Percentiles rank a stretch among this genome's conserved stretches.
These are phyloP conservation scores for Percina caprodes DNA, from an alignment of 2,113 vertebrate species.

Conservation along the genomic window DNA sequence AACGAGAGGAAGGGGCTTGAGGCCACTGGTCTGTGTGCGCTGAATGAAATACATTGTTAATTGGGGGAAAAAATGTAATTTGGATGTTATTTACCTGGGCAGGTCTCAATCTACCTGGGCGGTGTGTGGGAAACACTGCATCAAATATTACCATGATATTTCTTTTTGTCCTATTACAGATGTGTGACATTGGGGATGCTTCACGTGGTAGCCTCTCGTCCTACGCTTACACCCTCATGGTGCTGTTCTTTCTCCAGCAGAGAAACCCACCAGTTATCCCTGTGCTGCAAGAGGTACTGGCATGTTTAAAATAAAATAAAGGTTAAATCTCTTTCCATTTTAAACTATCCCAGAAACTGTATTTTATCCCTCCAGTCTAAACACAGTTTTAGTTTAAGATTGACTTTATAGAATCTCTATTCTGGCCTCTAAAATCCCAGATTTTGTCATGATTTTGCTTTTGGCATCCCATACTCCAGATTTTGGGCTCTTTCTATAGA, in stretches of 20 bases:
- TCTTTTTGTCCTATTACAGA: slow-evolving; percentile 75
- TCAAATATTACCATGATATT: not conserved
- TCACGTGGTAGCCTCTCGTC: slow-evolving; percentile 96
- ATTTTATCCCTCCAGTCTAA: not conserved
- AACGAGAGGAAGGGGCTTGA: too few species aligned
- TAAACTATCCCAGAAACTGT: not conserved
- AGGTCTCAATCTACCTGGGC: too few species aligned
- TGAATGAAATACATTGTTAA: too few species aligned
- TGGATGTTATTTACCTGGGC: too few species aligned
- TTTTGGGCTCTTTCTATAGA: not conserved
- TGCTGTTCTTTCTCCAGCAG: slow-evolving; percentile 95
- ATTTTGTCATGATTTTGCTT: not conserved
- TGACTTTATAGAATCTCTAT: not conserved
- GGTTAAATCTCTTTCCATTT: not conserved
- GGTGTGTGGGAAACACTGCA: too few species aligned
- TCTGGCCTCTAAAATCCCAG: not conserved
- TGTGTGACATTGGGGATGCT: slow-evolving; percentile 96
- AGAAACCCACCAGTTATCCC: slow-evolving; percentile 93
- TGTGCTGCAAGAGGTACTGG: slow-evolving; percentile 93
- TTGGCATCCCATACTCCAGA: not conserved
- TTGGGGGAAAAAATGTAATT: too few species aligned
- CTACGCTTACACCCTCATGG: slow-evolving; percentile 97
- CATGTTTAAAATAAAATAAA: not conserved
- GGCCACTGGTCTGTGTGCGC: too few species aligned
- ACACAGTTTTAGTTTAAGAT: not conserved